A percentile compares a stretch with the other conserved stretches of the same genome.
Evolutionary conservation across 2,797 vertebrate species (phyloP).

Genomic region (Acridotheres tristis): DNA sequence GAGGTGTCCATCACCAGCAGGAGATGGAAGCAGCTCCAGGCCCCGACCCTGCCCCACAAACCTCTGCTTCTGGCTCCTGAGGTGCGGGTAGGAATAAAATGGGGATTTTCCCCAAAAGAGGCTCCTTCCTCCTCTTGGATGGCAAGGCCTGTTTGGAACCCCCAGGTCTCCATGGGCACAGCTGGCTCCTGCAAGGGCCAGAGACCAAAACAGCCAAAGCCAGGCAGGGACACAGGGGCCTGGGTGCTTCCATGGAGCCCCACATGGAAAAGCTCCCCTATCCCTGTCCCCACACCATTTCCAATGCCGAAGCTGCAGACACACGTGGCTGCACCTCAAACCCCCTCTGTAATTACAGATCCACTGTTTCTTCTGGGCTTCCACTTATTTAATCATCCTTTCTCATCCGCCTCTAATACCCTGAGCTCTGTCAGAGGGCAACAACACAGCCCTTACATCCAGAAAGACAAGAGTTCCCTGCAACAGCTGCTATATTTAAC

Average conservation of each 20-base stretch:
- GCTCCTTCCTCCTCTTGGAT: not conserved
- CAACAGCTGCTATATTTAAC: constrained; percentile 73
- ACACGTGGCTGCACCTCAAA: not conserved
- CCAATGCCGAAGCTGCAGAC: not conserved
- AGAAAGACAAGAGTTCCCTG: constrained; percentile 48
- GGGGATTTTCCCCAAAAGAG: not conserved
- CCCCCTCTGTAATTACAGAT: constrained; percentile 18
- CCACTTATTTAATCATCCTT: constrained; percentile 28
- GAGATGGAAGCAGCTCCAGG: not conserved
- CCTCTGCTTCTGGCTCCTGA: not conserved
- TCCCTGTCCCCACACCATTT: not conserved
- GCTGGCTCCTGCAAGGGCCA: not conserved
- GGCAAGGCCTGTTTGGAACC: not conserved
- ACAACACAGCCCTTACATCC: constrained; percentile 27
- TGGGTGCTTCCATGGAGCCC: not conserved
- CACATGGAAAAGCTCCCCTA: not conserved
- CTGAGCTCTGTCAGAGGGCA: constrained; percentile 30
- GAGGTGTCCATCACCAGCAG: not conserved
- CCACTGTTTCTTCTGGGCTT: constrained; percentile 22
- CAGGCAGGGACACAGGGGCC: not conserved
- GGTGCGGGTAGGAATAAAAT: not conserved
- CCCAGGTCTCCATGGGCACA: accelerated
- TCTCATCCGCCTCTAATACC: not conserved
- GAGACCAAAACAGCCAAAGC: not conserved
- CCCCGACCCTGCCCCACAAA: no score